Evolutionary conservation across 2,797 vertebrate genomes (phyloP).

Genomic region (Miichthys miiuy): DNA sequence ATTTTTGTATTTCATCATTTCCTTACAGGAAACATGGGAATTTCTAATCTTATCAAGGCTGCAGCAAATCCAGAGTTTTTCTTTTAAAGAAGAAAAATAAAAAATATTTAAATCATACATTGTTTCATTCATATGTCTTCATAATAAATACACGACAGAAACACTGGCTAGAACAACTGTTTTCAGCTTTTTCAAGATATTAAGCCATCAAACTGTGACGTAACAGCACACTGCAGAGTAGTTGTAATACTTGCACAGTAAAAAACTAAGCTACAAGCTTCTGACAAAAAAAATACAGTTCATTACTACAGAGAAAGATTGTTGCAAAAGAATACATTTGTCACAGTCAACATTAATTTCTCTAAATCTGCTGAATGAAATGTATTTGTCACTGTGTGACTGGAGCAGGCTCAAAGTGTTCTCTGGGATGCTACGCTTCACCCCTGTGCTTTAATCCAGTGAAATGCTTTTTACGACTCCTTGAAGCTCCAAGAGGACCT

Average conservation of each 20-base stretch:
- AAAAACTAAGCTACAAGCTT: neutral
- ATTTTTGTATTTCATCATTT: neutral
- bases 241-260: neutral
- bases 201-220: neutral
- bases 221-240: neutral
- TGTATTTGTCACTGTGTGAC: neutral
- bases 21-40: neutral
- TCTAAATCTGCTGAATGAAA: neutral
- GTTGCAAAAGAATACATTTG: neutral
- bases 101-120: slow-evolving; percentile 84
- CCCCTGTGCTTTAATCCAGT: slow-evolving; percentile 23
- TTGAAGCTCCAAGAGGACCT: slow-evolving; percentile 84
- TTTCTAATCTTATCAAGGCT: neutral
- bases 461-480: slow-evolving; percentile 69
- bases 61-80: slow-evolving; percentile 62
- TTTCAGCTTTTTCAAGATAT: neutral
- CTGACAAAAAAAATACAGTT: neutral
- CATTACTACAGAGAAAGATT: neutral
- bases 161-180: neutral
- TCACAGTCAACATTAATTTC: neutral
- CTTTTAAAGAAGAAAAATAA: slow-evolving; percentile 83
- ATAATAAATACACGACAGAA: slow-evolving; percentile 8
- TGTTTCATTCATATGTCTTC: neutral
- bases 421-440: slow-evolving; percentile 22
- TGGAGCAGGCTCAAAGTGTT: neutral